Conservation (phyloP, 2,113 vertebrate species). For the Tachysurus vachellii region DNA sequence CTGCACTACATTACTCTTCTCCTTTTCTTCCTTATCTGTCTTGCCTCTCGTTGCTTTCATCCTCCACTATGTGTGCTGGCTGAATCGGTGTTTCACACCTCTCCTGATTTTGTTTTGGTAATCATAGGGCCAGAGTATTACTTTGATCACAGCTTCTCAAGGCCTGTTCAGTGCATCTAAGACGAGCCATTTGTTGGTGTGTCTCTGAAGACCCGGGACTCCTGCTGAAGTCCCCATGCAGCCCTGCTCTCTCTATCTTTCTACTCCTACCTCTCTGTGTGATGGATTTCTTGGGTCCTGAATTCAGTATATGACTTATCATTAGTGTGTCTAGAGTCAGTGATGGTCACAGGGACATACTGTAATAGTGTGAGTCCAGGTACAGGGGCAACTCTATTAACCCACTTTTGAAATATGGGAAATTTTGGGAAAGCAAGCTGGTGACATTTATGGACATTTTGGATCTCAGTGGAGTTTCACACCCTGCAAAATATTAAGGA, state of each 20-base stretch:
- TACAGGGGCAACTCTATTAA: slow-evolving; percentile 70
- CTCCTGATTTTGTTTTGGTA: slow-evolving; percentile 40
- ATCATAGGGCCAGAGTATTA: slow-evolving; percentile 35
- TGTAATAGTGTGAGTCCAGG: slow-evolving; percentile 38
- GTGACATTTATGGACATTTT: slow-evolving; percentile 27
- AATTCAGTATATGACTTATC: slow-evolving; percentile 30
- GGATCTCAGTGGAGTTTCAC: neutral
- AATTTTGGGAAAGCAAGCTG: slow-evolving; percentile 32
- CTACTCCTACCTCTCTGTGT: slow-evolving; percentile 17
- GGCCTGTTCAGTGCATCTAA: slow-evolving; percentile 26
- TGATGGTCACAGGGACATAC: slow-evolving; percentile 32
- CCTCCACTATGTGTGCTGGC: neutral
- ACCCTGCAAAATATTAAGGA: neutral
- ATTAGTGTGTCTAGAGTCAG: slow-evolving; percentile 44
- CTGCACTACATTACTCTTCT: slow-evolving; percentile 35
- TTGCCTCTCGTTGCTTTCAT: slow-evolving; percentile 38
- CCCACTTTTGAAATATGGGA: slow-evolving; percentile 58
- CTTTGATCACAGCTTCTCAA: slow-evolving; percentile 49
- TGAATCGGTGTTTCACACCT: slow-evolving; percentile 15
- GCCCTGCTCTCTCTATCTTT: neutral
- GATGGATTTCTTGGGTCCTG: slow-evolving; percentile 7
- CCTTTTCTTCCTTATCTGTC: slow-evolving; percentile 30
- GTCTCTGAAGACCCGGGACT: slow-evolving; percentile 16
- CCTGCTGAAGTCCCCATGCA: neutral
- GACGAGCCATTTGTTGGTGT: slow-evolving; percentile 36